A percentile compares a stretch with the other conserved stretches of the same genome.
Evolutionary conservation across 2,113 vertebrate species (phyloP).

Genomic region (Eulemur macaco): DNA sequence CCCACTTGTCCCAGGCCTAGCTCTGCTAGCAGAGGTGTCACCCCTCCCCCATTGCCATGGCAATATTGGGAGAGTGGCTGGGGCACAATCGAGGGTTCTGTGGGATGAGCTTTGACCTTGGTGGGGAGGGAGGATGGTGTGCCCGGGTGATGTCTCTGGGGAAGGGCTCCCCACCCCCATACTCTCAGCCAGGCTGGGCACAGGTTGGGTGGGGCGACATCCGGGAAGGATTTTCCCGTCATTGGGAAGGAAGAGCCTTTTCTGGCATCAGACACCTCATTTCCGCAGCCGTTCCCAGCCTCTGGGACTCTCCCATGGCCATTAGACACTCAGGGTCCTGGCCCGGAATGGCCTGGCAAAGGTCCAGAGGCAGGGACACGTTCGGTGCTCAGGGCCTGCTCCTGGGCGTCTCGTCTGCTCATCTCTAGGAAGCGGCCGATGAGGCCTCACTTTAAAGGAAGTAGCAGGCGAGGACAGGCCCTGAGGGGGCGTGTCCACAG

Average conservation of each 20-base stretch:
- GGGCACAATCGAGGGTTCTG: background rate
- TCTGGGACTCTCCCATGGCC: slow-evolving; percentile 27
- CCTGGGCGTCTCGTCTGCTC: background rate
- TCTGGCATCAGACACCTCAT: slow-evolving; percentile 70
- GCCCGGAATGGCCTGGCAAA: slow-evolving; percentile 18
- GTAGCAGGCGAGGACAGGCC: background rate
- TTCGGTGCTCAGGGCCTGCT: background rate
- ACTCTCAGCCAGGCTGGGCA: slow-evolving; percentile 46
- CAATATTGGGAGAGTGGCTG: background rate
- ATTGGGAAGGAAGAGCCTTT: slow-evolving; percentile 74
- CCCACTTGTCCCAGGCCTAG: background rate
- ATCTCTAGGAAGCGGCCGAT: background rate
- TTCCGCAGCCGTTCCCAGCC: slow-evolving; percentile 60
- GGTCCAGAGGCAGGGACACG: background rate
- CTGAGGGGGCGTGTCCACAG: background rate
- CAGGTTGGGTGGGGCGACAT: slow-evolving; percentile 51
- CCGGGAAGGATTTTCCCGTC: slow-evolving; percentile 76
- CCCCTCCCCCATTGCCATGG: background rate
- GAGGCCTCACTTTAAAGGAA: slow-evolving; percentile 29
- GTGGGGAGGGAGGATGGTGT: background rate
- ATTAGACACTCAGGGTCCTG: background rate
- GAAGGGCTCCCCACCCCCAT: background rate
- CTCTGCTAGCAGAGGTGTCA: background rate
- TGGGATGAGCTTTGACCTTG: background rate
- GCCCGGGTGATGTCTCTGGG: background rate